phyloP scores from a whole-genome alignment of 2,797 vertebrate species.

The Kryptolebias ocellatus region DNA sequence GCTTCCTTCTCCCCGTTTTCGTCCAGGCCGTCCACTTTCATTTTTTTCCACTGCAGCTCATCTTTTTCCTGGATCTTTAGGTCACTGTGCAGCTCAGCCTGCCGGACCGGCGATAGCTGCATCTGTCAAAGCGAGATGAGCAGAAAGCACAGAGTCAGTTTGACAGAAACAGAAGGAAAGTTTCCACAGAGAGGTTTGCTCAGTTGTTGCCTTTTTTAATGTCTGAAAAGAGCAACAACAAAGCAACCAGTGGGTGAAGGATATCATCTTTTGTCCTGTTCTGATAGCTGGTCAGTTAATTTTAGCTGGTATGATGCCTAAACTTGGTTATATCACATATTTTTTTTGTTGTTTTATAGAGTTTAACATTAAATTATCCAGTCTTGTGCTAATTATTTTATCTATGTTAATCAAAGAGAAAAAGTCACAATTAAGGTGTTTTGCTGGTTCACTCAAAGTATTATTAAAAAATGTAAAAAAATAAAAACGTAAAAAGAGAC shows the following conservation, averaged over 20 bases:
- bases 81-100: constrained; percentile 94
- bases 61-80: constrained; percentile 96
- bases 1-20: constrained; percentile 92
- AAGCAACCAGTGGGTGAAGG: not conserved
- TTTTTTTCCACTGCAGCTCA: constrained; percentile 94
- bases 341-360: too few relatives aligned
- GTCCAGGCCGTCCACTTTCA: constrained; percentile 91
- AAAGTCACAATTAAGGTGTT: too few relatives aligned
- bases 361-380: too few relatives aligned
- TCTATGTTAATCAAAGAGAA: too few relatives aligned
- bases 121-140: constrained; percentile 75
- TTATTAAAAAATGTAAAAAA: too few relatives aligned
- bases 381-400: too few relatives aligned
- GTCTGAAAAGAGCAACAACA: not conserved
- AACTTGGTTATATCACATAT: too few relatives aligned
- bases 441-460: too few relatives aligned
- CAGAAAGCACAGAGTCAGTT: not conserved
- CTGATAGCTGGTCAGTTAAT: not conserved
- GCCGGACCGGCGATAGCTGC: constrained; percentile 86
- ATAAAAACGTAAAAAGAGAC: too few relatives aligned
- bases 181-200: not conserved
- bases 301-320: too few relatives aligned
- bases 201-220: not conserved
- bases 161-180: not conserved
- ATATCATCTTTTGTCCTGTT: not conserved